Evolutionary conservation across 2,113 vertebrate species (phyloP), one percentile per base, ranked within the genome.

Genomic region (Sebastes fasciatus): DNA sequence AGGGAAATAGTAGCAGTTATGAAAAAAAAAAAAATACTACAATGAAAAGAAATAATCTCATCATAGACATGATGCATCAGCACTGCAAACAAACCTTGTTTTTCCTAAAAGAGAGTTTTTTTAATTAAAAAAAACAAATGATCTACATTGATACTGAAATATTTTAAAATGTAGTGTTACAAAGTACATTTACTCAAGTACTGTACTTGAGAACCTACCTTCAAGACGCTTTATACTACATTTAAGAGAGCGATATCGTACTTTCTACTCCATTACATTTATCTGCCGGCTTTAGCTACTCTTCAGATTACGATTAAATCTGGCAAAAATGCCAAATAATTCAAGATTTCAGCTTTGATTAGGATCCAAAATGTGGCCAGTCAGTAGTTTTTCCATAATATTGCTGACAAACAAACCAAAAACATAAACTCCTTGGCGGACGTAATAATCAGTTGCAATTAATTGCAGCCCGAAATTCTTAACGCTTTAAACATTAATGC

Each of bases 1-100:
- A 91, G 92, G 86, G 49, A 89, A 89, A 92, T 61, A 34, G 88
- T 93, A 94, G 91, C 81, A 90, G 63, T 75, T 78, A 64, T 51
- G 8, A 70, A 34, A 70, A 78, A 61, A 79, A 48, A 58, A 65
- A 64, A 58, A 85, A 65, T 68, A 71, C 11, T 4, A 74, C 72
- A 51, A 17, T 52, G 58, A 87, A 84, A 82, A 83, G n/a, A 86
- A 84, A 66, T 3, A 61, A 58, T 64, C 78, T 80, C 69, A 64
- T 61, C 66, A 6, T 17, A 57, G 65, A 87, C 76, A 43, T 9
- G 19, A 74, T 11, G 61, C 8, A 46, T 85, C 68, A 57, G 48
- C 77, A 80, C 60, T 69, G 63, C 0, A 17, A 67, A 80, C 55
- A 90, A 83, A 62, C 65, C 65, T 73, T 80, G 61, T 74, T 62